These are phyloP conservation scores for Neodiprion lecontei DNA, from an alignment of 1,140 invertebrate species.

Conservation along the genomic window DNA sequence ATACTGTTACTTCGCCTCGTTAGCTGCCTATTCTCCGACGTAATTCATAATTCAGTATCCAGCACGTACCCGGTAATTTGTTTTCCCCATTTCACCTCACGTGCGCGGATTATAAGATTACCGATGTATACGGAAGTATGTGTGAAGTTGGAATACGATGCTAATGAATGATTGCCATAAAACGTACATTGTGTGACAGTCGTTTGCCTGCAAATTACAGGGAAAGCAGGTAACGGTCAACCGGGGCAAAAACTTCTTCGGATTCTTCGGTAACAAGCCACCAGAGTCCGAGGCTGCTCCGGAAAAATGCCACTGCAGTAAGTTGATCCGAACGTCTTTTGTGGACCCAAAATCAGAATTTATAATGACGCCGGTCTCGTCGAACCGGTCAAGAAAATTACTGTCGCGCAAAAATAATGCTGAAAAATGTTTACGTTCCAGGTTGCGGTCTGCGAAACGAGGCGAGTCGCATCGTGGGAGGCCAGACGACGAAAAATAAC, in stretches of 20 bases:
- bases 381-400: not conserved
- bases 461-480: slow-evolving; percentile 79
- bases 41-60: too few relatives aligned
- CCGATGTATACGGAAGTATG: slow-evolving; percentile 26
- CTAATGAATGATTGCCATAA: not conserved
- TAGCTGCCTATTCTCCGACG: not conserved
- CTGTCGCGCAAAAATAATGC: not conserved
- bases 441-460: slow-evolving; percentile 82
- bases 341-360: too few relatives aligned
- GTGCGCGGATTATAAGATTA: slow-evolving; percentile 18
- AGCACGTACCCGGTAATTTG: not conserved
- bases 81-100: not conserved
- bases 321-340: slow-evolving; percentile 27
- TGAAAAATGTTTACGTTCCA: slow-evolving; percentile 47
- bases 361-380: too few relatives aligned
- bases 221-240: not conserved
- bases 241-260: slow-evolving; percentile 46
- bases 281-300: slow-evolving; percentile 30
- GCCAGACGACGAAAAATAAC: slow-evolving; percentile 71
- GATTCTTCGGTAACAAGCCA: slow-evolving; percentile 53
- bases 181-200: not conserved
- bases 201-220: not conserved
- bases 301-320: slow-evolving; percentile 50
- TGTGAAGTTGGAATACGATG: slow-evolving; percentile 24
- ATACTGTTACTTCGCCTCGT: not conserved